Base-by-base conservation (phyloP, 2,888 invertebrate species). In the Synanthedon vespiformis region DNA sequence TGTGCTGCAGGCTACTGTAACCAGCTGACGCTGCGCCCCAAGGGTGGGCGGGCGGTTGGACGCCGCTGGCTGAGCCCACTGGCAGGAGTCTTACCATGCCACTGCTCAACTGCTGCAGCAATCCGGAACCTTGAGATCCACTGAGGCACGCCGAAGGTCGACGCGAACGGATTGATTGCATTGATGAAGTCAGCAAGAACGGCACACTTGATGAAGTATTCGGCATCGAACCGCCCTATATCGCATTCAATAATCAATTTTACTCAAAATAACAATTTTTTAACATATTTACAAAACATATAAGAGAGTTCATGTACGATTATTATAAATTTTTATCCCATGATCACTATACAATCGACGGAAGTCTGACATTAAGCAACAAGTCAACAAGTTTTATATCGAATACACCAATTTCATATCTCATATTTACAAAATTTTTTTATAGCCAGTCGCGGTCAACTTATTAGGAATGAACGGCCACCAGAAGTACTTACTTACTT, bases 11-110 rank as follows among this genome's bases (percentile, higher is more conserved):
- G n/a, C 77, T 88, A 68, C 77, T 87, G 80, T 88, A 89, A 68
- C 89, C 89, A 59, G 89, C 84, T 63, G 85, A 73, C 56, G 88
- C 80, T 67, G 78, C 77, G 60, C 74, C 88, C 74, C 88, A 88
- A 70, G 88, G 76, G 67, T 82, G 71, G 74, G 79, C 80, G 88
- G 87, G 88, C 73, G 85, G 81, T 67, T 78, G 80, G 76, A 84
- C 87, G 73, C 88, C 89, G 89, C 89, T 90, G 83, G 90, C 90
- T 82, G 90, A 89, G 83, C 90, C 89, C 66, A 77, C 75, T 73
- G 91, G 91, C 80, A 92, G 89, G 88, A 92, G 93, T 90, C 95
- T 95, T 94, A 96, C 96, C 94, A 96, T 93, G 90, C 95, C 95
- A 85, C 93, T 92, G 90, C 95, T 95, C 77, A 96, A 89, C 84